Evolutionary conservation across 2,797 vertebrate genomes (phyloP).

Genomic region (Staurois parvus): DNA sequence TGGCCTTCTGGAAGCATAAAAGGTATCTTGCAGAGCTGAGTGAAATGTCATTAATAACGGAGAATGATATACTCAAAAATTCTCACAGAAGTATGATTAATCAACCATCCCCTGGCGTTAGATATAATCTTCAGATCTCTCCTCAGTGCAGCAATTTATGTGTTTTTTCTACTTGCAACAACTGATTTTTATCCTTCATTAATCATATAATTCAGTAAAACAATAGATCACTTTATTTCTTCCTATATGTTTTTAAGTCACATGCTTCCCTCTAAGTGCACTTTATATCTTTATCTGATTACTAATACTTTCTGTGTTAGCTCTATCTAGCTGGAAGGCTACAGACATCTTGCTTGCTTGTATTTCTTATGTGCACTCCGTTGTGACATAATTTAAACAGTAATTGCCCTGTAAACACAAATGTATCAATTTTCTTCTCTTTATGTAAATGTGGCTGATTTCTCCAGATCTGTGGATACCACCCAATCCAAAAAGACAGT

Average conservation of each 20-base stretch:
- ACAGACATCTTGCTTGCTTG: neutral
- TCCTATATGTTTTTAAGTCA: constrained; percentile 8
- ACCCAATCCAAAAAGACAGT: neutral
- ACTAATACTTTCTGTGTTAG: neutral
- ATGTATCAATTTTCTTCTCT: neutral
- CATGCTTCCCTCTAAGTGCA: neutral
- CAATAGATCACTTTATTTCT: constrained; percentile 73
- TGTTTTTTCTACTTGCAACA: constrained; percentile 68
- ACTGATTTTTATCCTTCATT: constrained; percentile 77
- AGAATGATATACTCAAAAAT: constrained; percentile 96
- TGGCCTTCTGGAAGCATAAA: constrained; percentile 99
- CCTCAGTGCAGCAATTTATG: constrained; percentile 74
- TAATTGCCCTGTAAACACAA: neutral
- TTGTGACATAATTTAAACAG: neutral
- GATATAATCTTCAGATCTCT: constrained; percentile 85
- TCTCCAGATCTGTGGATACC: neutral
- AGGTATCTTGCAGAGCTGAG: constrained; percentile 93
- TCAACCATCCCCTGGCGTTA: constrained; percentile 91
- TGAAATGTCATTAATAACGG: constrained; percentile 97
- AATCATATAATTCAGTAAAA: constrained; percentile 70
- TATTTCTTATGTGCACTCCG: neutral
- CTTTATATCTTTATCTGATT: neutral
- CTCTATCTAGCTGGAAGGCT: neutral
- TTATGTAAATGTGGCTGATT: neutral
- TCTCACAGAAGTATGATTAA: constrained; percentile 94